A percentile compares a stretch with the other conserved stretches of the same genome.
Evolutionary conservation across 2,797 vertebrate species (phyloP).

Genomic region (Micromesistius poutassou): DNA sequence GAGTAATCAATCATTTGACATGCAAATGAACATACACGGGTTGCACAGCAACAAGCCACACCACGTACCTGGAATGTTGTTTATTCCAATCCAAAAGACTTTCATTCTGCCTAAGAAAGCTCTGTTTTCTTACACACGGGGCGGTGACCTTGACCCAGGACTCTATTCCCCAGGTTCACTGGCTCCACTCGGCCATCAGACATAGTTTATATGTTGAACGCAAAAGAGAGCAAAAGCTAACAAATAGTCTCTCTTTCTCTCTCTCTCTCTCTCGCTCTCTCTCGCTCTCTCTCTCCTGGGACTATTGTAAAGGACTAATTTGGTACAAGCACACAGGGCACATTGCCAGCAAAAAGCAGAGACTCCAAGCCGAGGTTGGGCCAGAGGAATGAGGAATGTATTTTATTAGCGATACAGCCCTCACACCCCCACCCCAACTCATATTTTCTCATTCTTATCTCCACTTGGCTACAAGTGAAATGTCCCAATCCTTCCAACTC

Average conservation of each 20-base stretch:
- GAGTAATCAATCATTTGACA: neutral
- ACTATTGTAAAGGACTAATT: neutral
- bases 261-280: slow-evolving; percentile 4
- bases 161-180: slow-evolving; percentile 40
- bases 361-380: neutral
- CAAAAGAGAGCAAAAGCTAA: slow-evolving; percentile 42
- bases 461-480: slow-evolving; percentile 37
- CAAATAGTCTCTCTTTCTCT: slow-evolving; percentile 19
- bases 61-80: slow-evolving; percentile 62
- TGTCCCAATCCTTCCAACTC: slow-evolving; percentile 33
- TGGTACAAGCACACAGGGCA: neutral
- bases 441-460: slow-evolving; percentile 38
- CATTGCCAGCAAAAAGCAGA: neutral
- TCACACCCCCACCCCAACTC: slow-evolving; percentile 31
- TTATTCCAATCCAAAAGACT: slow-evolving; percentile 47
- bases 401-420: slow-evolving; percentile 1
- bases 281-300: neutral
- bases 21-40: neutral
- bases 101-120: slow-evolving; percentile 33
- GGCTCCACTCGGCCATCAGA: slow-evolving; percentile 58
- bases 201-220: slow-evolving; percentile 50
- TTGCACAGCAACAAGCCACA: slow-evolving; percentile 41
- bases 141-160: slow-evolving; percentile 56
- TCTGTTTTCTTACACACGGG: slow-evolving; percentile 40
- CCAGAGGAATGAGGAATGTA: slow-evolving; percentile 1